Evolutionary conservation across 2,113 vertebrate genomes (phyloP).

Genomic region (Chaetodon trifascialis): DNA sequence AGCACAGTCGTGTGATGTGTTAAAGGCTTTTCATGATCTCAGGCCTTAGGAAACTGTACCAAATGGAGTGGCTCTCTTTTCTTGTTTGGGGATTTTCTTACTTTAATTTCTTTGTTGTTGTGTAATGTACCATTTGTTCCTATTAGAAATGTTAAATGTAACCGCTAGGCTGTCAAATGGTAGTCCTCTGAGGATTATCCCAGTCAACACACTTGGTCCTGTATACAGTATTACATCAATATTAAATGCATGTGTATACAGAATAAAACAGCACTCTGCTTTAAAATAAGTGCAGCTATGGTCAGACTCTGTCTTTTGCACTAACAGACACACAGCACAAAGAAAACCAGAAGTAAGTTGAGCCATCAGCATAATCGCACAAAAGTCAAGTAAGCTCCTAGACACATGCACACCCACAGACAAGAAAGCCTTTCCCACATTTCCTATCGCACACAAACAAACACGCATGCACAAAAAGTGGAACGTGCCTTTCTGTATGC

Average conservation of each 20-base stretch:
- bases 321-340: neutral
- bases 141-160: neutral
- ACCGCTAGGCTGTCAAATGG: neutral
- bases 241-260: neutral
- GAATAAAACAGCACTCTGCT: neutral
- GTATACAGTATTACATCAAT: neutral
- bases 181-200: neutral
- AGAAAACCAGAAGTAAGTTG: conserved; percentile 40
- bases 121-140: neutral
- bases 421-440: neutral
- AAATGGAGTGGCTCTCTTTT: neutral
- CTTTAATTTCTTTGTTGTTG: neutral
- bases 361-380: conserved; percentile 51
- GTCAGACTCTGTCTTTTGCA: neutral
- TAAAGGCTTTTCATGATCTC: conserved; percentile 49
- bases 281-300: neutral
- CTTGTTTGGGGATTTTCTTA: neutral
- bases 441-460: conserved; percentile 20
- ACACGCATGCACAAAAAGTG: conserved; percentile 48
- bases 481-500: conserved; percentile 53
- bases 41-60: conserved; percentile 4
- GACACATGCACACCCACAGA: conserved; percentile 4
- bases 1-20: conserved; percentile 71
- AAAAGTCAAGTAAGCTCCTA: conserved; percentile 25
- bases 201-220: neutral